Percentiles rank a stretch among this genome's conserved stretches.
Evolutionary conservation across 35 echinoderm and acorn worm species (phyloP).

Genomic region (Holothuria glaberrima): DNA sequence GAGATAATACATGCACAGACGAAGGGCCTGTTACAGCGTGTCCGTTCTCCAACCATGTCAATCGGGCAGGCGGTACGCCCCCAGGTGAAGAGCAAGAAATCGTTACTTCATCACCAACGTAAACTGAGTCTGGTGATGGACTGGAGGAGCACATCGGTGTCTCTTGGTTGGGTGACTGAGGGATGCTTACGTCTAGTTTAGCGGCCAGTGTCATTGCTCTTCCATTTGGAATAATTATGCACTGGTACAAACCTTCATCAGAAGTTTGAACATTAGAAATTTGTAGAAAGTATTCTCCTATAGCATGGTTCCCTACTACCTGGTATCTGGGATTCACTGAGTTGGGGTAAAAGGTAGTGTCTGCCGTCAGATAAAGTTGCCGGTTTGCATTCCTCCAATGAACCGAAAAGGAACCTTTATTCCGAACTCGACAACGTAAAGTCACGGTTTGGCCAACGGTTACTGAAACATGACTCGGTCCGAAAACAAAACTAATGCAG

Average conservation of each 20-base stretch:
- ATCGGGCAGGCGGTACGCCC: neutral
- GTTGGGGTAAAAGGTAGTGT: conserved; percentile 18
- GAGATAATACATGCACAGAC: neutral
- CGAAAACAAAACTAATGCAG: neutral
- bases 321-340: conserved; percentile 1
- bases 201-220: neutral
- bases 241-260: conserved; percentile 26
- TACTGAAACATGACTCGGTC: conserved; percentile 1
- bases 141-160: conserved; percentile 1
- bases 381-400: conserved; percentile 3
- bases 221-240: conserved; percentile 4
- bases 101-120: conserved; percentile 11
- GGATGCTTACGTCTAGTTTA: neutral
- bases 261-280: conserved; percentile 5
- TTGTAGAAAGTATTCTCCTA: neutral
- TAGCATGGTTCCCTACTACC: neutral
- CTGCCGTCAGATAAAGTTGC: neutral
- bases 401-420: conserved; percentile 17
- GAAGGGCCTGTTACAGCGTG: conserved; percentile 18
- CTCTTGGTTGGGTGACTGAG: neutral
- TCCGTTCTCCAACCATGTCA: conserved; percentile 25
- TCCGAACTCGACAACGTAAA: neutral
- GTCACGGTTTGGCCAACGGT: neutral
- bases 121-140: neutral
- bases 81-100: conserved; percentile 21